Evolutionary conservation across 2,113 vertebrate genomes (phyloP).

Genomic region (Ariopsis seemanni): DNA sequence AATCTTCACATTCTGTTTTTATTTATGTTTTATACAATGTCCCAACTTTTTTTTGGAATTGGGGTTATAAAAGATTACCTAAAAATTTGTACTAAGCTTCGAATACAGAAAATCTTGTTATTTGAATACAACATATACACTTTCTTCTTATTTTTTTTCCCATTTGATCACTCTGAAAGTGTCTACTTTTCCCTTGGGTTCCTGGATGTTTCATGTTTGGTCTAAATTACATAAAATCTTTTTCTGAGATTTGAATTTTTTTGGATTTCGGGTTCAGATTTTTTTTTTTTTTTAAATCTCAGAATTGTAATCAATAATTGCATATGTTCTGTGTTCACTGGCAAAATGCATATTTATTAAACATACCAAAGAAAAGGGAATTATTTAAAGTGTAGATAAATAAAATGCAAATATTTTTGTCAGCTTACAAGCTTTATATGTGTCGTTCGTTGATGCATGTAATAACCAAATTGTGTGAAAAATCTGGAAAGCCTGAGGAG

Average conservation of each 20-base stretch:
- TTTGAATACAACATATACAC: not conserved
- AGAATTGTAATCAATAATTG: not conserved
- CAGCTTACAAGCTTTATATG: not conserved
- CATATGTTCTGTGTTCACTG: not conserved
- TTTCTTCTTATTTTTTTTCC: not conserved
- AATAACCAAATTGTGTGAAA: not conserved
- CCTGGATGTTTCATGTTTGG: not conserved
- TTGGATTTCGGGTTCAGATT: not conserved
- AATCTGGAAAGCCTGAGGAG: not conserved
- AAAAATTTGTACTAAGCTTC: no score
- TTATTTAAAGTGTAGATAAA: not conserved
- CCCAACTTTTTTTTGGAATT: no score
- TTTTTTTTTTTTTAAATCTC: not conserved
- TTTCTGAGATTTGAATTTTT: not conserved
- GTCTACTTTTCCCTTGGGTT: not conserved
- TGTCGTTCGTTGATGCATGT: not conserved
- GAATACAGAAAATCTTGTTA: not conserved
- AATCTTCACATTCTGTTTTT: no score
- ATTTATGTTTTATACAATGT: no score
- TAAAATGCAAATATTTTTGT: not conserved
- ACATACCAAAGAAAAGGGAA: not conserved
- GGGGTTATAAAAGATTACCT: no score
- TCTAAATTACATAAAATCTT: not conserved
- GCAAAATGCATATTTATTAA: not conserved
- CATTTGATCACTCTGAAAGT: not conserved